These are phyloP conservation scores for Colaptes auratus DNA, from an alignment of 2,113 vertebrate species.

Conservation along the genomic window DNA sequence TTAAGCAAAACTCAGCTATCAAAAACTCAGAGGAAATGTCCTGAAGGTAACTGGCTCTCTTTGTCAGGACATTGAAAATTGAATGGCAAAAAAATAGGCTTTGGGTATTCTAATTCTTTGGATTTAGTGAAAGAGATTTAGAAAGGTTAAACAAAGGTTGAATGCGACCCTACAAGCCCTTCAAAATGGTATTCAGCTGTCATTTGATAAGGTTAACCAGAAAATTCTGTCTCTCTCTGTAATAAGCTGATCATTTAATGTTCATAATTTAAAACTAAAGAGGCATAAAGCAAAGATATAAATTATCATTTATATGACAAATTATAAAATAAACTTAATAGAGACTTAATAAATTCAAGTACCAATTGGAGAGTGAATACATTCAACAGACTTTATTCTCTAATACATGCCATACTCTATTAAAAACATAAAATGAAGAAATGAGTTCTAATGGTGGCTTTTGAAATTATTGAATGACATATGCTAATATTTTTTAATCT, in stretches of 20 bases:
- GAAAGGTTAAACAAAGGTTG: background rate
- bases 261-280: conserved; percentile 29
- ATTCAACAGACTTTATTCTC: background rate
- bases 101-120: background rate
- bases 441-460: background rate
- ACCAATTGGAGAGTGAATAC: background rate
- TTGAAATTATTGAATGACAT: conserved; percentile 2
- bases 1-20: background rate
- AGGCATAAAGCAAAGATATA: background rate
- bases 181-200: background rate
- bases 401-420: background rate
- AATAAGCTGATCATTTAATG: background rate
- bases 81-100: background rate
- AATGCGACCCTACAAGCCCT: background rate
- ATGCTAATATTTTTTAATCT: background rate
- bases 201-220: background rate
- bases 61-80: background rate
- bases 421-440: conserved; percentile 7
- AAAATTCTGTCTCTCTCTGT: background rate
- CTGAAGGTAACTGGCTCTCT: background rate
- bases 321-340: conserved; percentile 23
- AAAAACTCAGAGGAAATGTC: background rate
- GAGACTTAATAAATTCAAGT: background rate
- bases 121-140: background rate
- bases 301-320: conserved; percentile 35